These are phyloP conservation scores for Pachycephala philippinensis DNA, from an alignment of 2,113 vertebrate species.

Conservation along the genomic window DNA sequence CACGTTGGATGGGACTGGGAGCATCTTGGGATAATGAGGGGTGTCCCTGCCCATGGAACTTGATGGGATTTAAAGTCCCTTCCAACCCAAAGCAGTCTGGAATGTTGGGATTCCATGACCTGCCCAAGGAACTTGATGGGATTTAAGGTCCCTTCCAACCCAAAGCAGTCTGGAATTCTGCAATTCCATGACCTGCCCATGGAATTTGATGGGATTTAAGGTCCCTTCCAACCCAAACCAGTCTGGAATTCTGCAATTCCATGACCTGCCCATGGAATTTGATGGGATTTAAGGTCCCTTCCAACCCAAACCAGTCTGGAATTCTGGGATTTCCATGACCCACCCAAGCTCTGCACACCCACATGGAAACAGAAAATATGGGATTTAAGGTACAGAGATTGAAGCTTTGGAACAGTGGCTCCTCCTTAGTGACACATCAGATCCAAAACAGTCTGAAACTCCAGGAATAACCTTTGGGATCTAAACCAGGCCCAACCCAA, in stretches of 20 bases:
- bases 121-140: not conserved
- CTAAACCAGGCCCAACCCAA: not conserved
- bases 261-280: not conserved
- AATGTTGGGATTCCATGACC: not conserved
- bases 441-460: not conserved
- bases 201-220: not conserved
- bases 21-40: not conserved
- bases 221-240: not conserved
- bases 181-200: not conserved
- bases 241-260: not conserved
- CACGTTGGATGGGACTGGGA: not conserved
- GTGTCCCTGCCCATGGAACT: not conserved
- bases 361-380: rapidly evolving
- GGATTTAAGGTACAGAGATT: not conserved
- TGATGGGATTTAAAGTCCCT: not conserved
- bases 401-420: not conserved
- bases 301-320: not conserved
- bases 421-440: not conserved
- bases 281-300: not conserved
- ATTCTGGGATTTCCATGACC: not conserved
- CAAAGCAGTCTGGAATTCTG: not conserved
- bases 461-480: not conserved
- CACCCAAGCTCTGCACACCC: not conserved
- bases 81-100: not conserved
- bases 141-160: not conserved